Conservation (phyloP, 2,888 invertebrate species). For the Drosophila algonquin region DNA sequence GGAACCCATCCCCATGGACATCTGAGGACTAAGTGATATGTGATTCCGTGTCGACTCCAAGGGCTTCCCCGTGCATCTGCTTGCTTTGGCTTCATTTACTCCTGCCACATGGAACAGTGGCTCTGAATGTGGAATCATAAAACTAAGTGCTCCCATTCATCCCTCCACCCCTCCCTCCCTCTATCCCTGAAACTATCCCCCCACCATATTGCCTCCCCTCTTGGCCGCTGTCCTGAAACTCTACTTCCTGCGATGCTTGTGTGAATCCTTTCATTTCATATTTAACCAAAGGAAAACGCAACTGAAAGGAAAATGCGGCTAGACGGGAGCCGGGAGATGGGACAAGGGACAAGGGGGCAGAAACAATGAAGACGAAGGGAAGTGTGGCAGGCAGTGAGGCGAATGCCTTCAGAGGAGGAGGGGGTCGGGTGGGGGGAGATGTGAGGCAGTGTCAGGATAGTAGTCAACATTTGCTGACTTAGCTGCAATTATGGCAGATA, state of each 20-base stretch:
- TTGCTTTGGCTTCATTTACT: slow-evolving; percentile 17
- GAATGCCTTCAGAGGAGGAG: slow-evolving; percentile 3
- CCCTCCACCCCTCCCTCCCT: background rate
- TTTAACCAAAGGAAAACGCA: slow-evolving; percentile 44
- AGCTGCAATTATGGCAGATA: slow-evolving; percentile 70
- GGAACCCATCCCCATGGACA: background rate
- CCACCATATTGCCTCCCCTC: background rate
- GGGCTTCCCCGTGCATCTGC: too few relatives aligned
- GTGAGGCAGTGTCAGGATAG: slow-evolving; percentile 13
- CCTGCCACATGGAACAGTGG: slow-evolving; percentile 56
- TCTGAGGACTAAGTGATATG: background rate
- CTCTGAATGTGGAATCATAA: slow-evolving; percentile 47
- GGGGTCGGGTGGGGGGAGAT: background rate
- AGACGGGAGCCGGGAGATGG: background rate
- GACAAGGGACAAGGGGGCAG: background rate
- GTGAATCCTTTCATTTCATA: slow-evolving; percentile 65
- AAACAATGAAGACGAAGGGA: background rate
- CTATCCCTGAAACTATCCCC: background rate
- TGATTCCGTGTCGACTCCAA: background rate
- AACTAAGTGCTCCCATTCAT: slow-evolving; percentile 55
- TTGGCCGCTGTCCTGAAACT: slow-evolving; percentile 28
- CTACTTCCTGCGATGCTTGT: slow-evolving; percentile 46
- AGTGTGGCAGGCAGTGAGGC: slow-evolving; percentile 13
- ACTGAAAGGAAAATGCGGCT: slow-evolving; percentile 26
- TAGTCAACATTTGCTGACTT: slow-evolving; percentile 69